These are phyloP conservation scores for Panagrolaimus sp. DNA, from an alignment of 1,140 invertebrate species.

Conservation along the genomic window DNA sequence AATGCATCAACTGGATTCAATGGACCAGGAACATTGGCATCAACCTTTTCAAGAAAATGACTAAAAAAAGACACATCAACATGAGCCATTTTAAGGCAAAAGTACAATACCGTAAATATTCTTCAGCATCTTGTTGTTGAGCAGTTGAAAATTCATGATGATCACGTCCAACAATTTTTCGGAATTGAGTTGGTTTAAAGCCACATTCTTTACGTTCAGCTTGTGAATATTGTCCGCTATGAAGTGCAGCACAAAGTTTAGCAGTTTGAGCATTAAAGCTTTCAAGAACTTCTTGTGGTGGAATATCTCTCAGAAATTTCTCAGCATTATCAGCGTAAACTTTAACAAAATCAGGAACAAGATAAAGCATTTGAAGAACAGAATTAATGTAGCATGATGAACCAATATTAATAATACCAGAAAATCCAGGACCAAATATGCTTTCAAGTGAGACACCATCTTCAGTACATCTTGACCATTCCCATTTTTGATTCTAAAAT, in stretches of 20 bases:
- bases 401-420: conserved; percentile 82
- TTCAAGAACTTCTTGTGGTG: conserved; percentile 68
- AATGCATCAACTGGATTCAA: conserved; percentile 60
- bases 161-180: conserved; percentile 77
- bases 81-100: neutral
- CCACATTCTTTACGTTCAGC: conserved; percentile 63
- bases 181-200: conserved; percentile 86
- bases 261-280: conserved; percentile 89
- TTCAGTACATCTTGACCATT: conserved; percentile 89
- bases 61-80: conserved; percentile 17
- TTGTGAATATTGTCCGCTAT: conserved; percentile 81
- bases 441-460: conserved; percentile 75
- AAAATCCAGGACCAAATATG: conserved; percentile 82
- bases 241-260: conserved; percentile 77
- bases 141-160: conserved; percentile 90
- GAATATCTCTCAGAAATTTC: conserved; percentile 37
- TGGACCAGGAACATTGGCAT: conserved; percentile 63
- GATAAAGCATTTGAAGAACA: conserved; percentile 48
- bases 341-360: conserved; percentile 33
- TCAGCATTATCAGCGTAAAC: conserved; percentile 22
- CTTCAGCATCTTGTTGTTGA: conserved; percentile 93
- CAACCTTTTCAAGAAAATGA: conserved; percentile 77
- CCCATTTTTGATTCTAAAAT: conserved; percentile 78
- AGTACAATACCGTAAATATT: conserved; percentile 71
- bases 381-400: conserved; percentile 95